Percentiles rank a stretch among this genome's conserved stretches.
Evolutionary conservation across 2,888 invertebrate genomes (phyloP).

Genomic region (Portevinia maculata): DNA sequence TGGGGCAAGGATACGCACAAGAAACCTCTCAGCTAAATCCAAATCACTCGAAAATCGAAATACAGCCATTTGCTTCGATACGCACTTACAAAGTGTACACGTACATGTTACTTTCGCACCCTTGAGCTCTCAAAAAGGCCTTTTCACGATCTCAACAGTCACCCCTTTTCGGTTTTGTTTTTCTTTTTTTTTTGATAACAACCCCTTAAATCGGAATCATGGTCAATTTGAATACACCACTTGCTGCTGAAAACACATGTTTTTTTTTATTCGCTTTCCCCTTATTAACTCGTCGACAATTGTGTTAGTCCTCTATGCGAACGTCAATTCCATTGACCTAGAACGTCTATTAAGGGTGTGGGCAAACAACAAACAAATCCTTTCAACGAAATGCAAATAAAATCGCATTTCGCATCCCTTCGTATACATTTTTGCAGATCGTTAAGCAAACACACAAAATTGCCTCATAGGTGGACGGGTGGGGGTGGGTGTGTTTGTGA

Average conservation of each 20-base stretch:
- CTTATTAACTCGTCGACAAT: slow-evolving; percentile 47
- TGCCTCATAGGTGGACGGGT: not conserved
- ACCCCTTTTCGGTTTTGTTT: slow-evolving; percentile 23
- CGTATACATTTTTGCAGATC: slow-evolving; percentile 72
- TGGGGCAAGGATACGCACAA: not conserved
- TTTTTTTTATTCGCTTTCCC: slow-evolving; percentile 27
- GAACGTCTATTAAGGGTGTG: slow-evolving; percentile 5
- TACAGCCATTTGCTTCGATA: slow-evolving; percentile 39
- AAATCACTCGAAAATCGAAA: slow-evolving; percentile 74
- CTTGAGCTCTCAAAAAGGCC: slow-evolving; percentile 30
- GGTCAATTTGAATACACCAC: slow-evolving; percentile 73
- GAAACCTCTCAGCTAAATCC: slow-evolving; percentile 59
- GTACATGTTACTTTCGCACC: slow-evolving; percentile 58
- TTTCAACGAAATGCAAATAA: slow-evolving; percentile 73
- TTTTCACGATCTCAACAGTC: slow-evolving; percentile 19
- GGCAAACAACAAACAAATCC: slow-evolving; percentile 52
- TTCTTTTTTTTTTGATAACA: slow-evolving; percentile 30
- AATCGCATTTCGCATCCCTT: slow-evolving; percentile 72
- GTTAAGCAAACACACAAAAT: slow-evolving; percentile 67
- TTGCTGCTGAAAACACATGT: slow-evolving; percentile 69
- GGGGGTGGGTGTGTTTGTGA: slow-evolving; percentile 23
- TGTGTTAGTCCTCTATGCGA: slow-evolving; percentile 53
- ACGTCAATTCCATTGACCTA: slow-evolving; percentile 60
- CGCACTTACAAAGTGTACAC: slow-evolving; percentile 67
- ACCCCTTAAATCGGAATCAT: slow-evolving; percentile 71